These are phyloP conservation scores for Meloidogyne exigua DNA, from an alignment of 1,140 invertebrate genomes.

Conservation along the genomic window DNA sequence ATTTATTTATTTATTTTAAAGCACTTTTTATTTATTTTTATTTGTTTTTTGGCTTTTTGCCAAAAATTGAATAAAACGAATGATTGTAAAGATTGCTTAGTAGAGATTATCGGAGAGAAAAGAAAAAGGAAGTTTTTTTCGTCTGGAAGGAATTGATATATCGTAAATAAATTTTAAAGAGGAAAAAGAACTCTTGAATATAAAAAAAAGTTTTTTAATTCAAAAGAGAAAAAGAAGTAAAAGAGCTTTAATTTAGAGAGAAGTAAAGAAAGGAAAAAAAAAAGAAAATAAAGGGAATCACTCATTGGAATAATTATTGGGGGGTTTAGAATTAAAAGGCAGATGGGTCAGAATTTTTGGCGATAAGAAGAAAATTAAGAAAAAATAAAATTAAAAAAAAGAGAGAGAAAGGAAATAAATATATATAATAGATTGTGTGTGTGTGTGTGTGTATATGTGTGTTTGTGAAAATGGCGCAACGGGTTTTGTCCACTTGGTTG, in stretches of 20 bases:
- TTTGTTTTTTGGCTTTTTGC: constrained; percentile 2
- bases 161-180: not conserved
- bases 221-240: not conserved
- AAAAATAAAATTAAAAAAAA: not conserved
- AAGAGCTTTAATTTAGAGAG: not conserved
- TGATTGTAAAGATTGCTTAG: not conserved
- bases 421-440: no score
- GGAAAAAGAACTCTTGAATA: constrained; percentile 4
- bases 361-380: not conserved
- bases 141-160: constrained; percentile 1
- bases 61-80: not conserved
- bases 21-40: not conserved
- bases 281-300: not conserved
- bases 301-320: not conserved
- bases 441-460: no score
- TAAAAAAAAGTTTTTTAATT: not conserved
- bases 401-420: not conserved
- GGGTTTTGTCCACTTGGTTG: not conserved
- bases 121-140: not conserved
- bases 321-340: no score
- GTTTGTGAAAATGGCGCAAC: no score
- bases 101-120: not conserved
- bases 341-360: not conserved
- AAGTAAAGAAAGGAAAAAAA: not conserved
- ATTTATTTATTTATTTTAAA: not conserved